phyloP scores from a whole-genome alignment of 2,113 vertebrate genomes.

The Cynoglossus semilaevis region DNA sequence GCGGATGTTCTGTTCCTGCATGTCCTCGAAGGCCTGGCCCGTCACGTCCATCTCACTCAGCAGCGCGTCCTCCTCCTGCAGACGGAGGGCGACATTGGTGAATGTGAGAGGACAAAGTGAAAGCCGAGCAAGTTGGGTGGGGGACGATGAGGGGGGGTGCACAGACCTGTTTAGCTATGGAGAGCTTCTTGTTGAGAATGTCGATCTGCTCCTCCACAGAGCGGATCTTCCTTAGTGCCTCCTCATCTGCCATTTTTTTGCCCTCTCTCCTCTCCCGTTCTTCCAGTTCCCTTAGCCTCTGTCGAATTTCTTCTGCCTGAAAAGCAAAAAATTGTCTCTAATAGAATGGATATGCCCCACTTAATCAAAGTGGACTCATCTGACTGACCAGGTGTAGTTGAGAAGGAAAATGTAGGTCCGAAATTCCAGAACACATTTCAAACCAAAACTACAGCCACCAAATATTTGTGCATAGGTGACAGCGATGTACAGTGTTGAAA shows the following conservation, averaged over 20 bases:
- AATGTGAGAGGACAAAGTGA: not conserved
- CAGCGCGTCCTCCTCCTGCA: conserved; percentile 92
- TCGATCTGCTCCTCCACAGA: conserved; percentile 96
- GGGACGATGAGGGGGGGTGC: too few species aligned
- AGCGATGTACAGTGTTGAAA: too few species aligned
- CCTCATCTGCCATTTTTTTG: conserved; percentile 97
- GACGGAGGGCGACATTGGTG: not conserved
- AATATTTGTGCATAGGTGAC: too few species aligned
- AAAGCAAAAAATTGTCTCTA: not conserved
- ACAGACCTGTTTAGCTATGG: conserved; percentile 91
- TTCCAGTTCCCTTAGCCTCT: conserved; percentile 89
- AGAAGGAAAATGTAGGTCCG: too few species aligned
- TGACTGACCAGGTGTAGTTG: too few species aligned
- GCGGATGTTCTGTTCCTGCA: conserved; percentile 98
- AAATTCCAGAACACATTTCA: too few species aligned
- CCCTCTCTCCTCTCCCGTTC: conserved; percentile 94
- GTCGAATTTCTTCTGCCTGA: conserved; percentile 90
- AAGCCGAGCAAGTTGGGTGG: rapidly evolving
- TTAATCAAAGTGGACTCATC: not conserved
- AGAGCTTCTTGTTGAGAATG: conserved; percentile 93
- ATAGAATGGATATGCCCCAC: not conserved
- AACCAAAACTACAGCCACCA: not conserved
- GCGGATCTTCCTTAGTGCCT: conserved; percentile 90
- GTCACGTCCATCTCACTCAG: conserved; percentile 99
- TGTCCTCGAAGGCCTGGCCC: conserved; percentile 97